Conservation (phyloP, 2,888 invertebrate species). For the Drosophila atripex region DNA sequence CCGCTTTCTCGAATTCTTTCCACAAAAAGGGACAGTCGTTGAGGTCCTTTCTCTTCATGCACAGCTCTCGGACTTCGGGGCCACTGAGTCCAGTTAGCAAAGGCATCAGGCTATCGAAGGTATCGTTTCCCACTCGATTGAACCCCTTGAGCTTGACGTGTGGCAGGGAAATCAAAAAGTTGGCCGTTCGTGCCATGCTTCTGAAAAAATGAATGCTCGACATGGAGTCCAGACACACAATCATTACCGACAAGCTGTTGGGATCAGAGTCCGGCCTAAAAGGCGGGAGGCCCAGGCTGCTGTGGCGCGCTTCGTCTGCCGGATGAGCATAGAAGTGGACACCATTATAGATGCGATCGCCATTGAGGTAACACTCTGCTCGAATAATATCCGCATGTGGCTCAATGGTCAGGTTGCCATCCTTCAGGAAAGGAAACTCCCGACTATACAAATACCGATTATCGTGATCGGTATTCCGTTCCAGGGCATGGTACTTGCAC, state of each 20-base stretch:
- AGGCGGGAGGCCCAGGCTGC: neutral
- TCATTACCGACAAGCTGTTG: constrained; percentile 25
- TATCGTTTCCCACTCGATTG: constrained; percentile 14
- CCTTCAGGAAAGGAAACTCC: neutral
- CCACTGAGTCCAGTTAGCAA: constrained; percentile 24
- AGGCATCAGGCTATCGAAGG: constrained; percentile 21
- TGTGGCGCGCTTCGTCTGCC: neutral
- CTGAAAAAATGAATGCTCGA: constrained; percentile 29
- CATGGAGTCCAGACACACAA: constrained; percentile 29
- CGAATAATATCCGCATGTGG: constrained; percentile 22
- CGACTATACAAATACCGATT: constrained; percentile 11
- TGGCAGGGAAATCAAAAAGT: constrained; percentile 15
- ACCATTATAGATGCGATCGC: neutral
- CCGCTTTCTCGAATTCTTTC: constrained; percentile 77
- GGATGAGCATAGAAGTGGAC: constrained; percentile 23
- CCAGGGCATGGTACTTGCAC: constrained; percentile 22
- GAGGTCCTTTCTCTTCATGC: neutral
- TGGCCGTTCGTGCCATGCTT: constrained; percentile 12
- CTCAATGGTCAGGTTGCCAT: constrained; percentile 8
- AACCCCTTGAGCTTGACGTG: constrained; percentile 34
- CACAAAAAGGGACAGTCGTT: constrained; percentile 32
- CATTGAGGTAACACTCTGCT: constrained; percentile 3
- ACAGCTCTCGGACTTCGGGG: neutral
- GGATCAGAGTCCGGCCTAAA: neutral
- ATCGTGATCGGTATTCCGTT: constrained; percentile 14